phyloP scores from a whole-genome alignment of 2,888 invertebrate genomes.

The Pachliopta kotzebuea region DNA sequence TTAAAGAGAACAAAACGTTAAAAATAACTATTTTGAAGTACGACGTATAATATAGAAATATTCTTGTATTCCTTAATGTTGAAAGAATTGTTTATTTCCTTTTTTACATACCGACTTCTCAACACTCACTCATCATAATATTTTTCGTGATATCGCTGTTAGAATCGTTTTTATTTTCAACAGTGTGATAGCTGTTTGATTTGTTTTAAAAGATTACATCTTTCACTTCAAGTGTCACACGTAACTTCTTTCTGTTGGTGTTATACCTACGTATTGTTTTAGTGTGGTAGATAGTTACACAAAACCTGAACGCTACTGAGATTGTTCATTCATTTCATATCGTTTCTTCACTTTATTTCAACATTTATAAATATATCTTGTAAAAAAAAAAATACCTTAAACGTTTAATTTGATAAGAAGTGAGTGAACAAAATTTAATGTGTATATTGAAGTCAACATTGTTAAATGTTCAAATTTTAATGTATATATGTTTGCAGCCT shows the following conservation, averaged over 20 bases:
- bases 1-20: background rate
- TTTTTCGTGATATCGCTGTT: conserved; percentile 15
- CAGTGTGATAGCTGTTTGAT: conserved; percentile 23
- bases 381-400: conserved; percentile 1
- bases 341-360: conserved; percentile 6
- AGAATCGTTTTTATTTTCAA: conserved; percentile 16
- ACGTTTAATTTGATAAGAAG: conserved; percentile 48
- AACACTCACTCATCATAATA: conserved; percentile 21
- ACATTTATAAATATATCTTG: conserved; percentile 15
- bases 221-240: conserved; percentile 33
- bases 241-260: conserved; percentile 33
- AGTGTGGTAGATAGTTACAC: conserved; percentile 48
- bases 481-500: no score
- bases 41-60: background rate
- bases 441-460: conserved; percentile 60
- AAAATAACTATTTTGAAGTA: background rate
- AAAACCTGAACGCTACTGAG: conserved; percentile 75
- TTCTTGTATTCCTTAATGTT: conserved; percentile 26
- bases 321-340: conserved; percentile 67
- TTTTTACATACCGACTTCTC: conserved; percentile 14
- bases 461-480: conserved; percentile 44
- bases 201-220: conserved; percentile 19
- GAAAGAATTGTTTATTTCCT: conserved; percentile 6
- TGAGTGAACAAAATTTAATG: conserved; percentile 57
- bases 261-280: conserved; percentile 36